Evolutionary conservation across 2,113 vertebrate genomes (phyloP).

Genomic region (Gymnorhina tibicen): DNA sequence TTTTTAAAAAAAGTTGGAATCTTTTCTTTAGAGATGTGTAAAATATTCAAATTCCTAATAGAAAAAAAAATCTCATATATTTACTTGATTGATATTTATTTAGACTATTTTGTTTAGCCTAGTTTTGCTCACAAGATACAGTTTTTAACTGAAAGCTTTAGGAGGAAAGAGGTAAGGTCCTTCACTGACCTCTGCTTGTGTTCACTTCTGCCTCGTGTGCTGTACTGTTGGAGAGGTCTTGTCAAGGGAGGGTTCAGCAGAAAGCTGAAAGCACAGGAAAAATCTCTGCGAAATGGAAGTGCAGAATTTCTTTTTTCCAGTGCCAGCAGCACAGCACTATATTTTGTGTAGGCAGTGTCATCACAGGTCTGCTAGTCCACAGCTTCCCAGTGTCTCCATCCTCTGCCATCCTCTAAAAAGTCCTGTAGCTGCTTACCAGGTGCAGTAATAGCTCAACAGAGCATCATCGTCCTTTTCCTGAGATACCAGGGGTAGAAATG

Average conservation of each 20-base stretch:
- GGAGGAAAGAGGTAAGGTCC: background rate
- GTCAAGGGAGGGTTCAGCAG: background rate
- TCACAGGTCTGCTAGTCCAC: background rate
- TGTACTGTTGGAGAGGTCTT: background rate
- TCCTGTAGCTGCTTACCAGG: background rate
- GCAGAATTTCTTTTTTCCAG: background rate
- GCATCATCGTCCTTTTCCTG: background rate
- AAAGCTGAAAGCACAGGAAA: background rate
- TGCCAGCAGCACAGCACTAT: background rate
- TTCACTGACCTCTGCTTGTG: background rate
- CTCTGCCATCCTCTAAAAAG: background rate
- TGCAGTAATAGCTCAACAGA: background rate
- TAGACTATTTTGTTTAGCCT: background rate
- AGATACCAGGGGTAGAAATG: background rate
- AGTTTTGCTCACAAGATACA: background rate
- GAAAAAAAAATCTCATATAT: background rate
- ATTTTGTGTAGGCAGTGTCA: background rate
- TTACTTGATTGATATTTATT: background rate
- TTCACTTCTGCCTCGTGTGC: background rate
- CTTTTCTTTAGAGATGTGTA: background rate
- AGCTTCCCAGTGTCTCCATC: background rate
- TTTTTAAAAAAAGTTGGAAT: background rate
- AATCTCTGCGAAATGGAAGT: background rate
- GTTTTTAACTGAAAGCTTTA: background rate
- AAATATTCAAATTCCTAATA: background rate